Base-by-base conservation (phyloP, 1,140 invertebrate species). In the Calycopis cecrops region DNA sequence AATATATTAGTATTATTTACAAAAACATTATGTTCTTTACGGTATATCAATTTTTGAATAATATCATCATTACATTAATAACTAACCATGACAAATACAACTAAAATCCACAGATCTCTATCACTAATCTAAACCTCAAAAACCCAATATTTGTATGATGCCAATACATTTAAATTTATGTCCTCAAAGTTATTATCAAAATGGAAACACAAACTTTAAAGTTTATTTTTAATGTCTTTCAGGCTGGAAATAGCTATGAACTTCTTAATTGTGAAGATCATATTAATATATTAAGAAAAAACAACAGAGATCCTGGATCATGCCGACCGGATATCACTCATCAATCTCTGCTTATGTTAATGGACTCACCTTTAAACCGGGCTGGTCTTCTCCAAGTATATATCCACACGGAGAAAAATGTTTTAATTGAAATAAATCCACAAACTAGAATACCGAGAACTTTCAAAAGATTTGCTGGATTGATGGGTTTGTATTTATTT, bases 371-470 rank as follows among this genome's bases (percentile, higher is more conserved):
- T 0, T 85, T 99, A 11, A 99, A 99, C 73, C 88, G 96, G 69
- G 95, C 96, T 55, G 96, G 96, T 11, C 81, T 96, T 9, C 79
- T 97, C 11, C 94, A 96, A 90, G 96, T 99, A 0, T 99, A 98
- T 77, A 91, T 99, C 59, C 96, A 97, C 65, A 99, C 98, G 37
- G 95, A 94, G 69, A 95, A 96, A 76, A 99, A 99, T 92, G 97
- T 99, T 42, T 88, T 99, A 0, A 99, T 99, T 72, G 97, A 99
- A 93, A 93, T 99, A 17, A 98, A 98, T 89, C 98, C 99, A 44
- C 98, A 99, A 86, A 99, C 98, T 8, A 92, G 98, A 75, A 98
- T 99, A 78, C 99, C 99, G 0, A 91, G 98, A 70, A 99, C 98
- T 10, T 99, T 98, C 77, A 98, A 99, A 78, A 91, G 98, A 76